Evolutionary conservation across 2,888 invertebrate species (phyloP), one percentile per base, ranked within the genome.

Genomic region (Meteorus cinctellus): DNA sequence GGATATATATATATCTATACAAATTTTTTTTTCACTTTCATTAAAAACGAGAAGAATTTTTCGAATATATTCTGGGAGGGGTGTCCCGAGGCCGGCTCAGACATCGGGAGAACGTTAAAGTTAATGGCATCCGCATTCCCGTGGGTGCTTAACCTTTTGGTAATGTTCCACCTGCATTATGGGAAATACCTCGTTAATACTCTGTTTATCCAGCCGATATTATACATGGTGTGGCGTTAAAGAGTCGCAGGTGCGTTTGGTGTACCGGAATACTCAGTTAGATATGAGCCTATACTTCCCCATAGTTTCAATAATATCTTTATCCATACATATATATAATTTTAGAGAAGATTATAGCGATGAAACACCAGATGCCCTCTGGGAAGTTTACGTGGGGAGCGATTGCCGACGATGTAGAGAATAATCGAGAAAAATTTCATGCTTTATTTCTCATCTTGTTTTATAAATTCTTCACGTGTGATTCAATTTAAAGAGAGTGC

Each of bases 111-210:
- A 79, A 67, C 82, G 82, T 85, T 85, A 83, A 84, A 81, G 81
- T 80, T 85, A 81, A 85, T 81, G 81, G 80, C 78, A 80, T 76
- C 79, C 77, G 77, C 51, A 34, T 36, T 69, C 34, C 5, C 36
- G 63, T 36, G 41, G 65, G 81, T 81, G 82, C 81, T 82, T 78
- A 81, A 82, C 82, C 78, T 80, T 77, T 83, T 81, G 84, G 84
- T 84, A 85, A 86, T 85, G 85, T 85, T 84, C 84, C 82, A 84
- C 84, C 85, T 81, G 85, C 85, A 85, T 85, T 85, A 85, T 85
- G 85, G 83, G 84, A 85, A 84, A 84, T 81, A 83, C 83, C 84
- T 83, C 81, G 83, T 85, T 85, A 83, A 85, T 82, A 83, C 82
- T 79, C 81, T 83, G 84, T 85, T 65, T 84, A 84, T 68, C 77